These are phyloP conservation scores for Epinotia demarniana DNA, from an alignment of 2,888 invertebrate genomes.

Conservation along the genomic window DNA sequence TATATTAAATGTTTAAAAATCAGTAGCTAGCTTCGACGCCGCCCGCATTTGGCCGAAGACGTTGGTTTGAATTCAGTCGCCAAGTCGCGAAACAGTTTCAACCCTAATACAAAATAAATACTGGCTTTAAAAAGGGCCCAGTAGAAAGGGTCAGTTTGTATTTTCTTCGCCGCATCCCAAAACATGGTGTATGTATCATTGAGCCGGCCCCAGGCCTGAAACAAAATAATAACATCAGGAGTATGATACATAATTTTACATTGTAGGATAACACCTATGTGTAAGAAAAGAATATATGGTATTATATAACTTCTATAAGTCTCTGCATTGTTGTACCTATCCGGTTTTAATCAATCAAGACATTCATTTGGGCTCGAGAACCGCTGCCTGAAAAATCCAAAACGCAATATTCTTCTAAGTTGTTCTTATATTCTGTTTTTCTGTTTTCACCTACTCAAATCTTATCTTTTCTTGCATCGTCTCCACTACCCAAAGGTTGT, in stretches of 20 bases:
- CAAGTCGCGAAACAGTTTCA: constrained; percentile 64
- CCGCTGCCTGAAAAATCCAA: too few relatives aligned
- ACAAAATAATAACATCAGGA: constrained; percentile 20
- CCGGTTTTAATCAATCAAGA: too few relatives aligned
- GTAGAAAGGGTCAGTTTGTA: constrained; percentile 54
- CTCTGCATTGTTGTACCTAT: too few relatives aligned
- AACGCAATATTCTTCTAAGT: too few relatives aligned
- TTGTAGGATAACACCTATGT: background rate
- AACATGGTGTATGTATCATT: constrained; percentile 26
- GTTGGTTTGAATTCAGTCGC: constrained; percentile 40
- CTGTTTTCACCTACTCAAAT: too few relatives aligned
- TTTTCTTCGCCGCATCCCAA: constrained; percentile 53
- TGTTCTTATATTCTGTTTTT: too few relatives aligned
- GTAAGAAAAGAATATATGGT: too few relatives aligned
- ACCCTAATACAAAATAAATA: constrained; percentile 58
- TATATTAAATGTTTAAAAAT: background rate
- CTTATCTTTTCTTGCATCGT: too few relatives aligned
- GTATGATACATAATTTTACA: background rate
- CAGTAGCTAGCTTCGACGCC: background rate
- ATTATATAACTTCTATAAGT: too few relatives aligned
- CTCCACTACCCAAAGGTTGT: too few relatives aligned
- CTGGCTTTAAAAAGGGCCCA: constrained; percentile 63
- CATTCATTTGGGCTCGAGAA: too few relatives aligned
- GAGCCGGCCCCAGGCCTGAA: constrained; percentile 40
- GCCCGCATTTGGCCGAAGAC: background rate